phyloP scores from a whole-genome alignment of 2,113 vertebrate species.

The Rhabdomys dilectus region DNA sequence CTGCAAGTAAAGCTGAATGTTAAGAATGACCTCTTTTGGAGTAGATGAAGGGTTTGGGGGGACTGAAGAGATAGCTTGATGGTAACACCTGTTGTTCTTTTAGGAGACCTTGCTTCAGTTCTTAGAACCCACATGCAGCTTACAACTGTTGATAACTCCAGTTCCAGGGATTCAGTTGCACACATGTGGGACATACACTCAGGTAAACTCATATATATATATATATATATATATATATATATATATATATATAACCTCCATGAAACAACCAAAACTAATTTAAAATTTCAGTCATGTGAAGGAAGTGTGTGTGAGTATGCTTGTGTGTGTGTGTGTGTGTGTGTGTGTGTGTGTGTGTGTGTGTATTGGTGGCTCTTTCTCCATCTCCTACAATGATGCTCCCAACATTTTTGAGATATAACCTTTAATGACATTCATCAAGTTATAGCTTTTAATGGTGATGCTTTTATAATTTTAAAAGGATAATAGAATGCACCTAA shows the following conservation, averaged over 20 bases:
- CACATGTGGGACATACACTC: background rate
- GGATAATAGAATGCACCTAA: background rate
- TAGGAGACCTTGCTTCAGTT: background rate
- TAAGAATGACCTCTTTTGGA: background rate
- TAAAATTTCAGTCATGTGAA: background rate
- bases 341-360: too few species aligned
- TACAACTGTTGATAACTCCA: background rate
- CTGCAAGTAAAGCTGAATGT: background rate
- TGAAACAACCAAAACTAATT: background rate
- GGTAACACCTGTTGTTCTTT: background rate
- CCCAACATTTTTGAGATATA: background rate
- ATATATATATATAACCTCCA: background rate
- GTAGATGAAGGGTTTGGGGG: background rate
- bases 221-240: too few species aligned
- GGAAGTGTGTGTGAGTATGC: too few species aligned
- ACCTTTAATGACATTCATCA: background rate
- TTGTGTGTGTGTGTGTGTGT: too few species aligned
- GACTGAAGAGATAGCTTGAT: background rate
- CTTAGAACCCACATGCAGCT: background rate
- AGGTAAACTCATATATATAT: background rate
- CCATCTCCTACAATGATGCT: background rate
- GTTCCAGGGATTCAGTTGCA: background rate
- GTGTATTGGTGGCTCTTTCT: too few species aligned
- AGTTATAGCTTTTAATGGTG: background rate
- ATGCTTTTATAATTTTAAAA: background rate